Conservation (phyloP, 2,113 vertebrate species). For the Malurus cyaneus region DNA sequence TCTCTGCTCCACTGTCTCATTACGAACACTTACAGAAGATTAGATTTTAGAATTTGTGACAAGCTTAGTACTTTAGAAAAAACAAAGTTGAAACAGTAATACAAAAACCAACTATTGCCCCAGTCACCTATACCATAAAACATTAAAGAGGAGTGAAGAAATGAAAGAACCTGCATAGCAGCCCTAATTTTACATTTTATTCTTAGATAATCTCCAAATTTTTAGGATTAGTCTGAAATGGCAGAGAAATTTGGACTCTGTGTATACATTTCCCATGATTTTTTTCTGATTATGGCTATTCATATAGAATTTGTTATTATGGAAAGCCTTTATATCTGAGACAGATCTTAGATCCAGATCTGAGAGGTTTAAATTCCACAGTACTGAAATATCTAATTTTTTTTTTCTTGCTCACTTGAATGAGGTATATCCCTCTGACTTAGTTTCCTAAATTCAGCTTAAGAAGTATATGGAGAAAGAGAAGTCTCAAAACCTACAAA, state of each 20-base stretch:
- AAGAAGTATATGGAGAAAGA: neutral
- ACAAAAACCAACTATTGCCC: no score
- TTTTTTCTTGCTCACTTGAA: neutral
- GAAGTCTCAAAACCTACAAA: neutral
- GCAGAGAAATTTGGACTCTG: neutral
- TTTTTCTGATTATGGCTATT: neutral
- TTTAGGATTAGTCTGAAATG: neutral
- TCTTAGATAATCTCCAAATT: neutral
- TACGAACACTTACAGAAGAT: conserved; percentile 13
- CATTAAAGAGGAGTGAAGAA: neutral
- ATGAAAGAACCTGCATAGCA: neutral
- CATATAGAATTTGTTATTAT: neutral
- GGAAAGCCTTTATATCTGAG: neutral
- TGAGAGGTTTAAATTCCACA: neutral
- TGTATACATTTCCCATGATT: neutral
- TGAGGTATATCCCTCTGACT: neutral
- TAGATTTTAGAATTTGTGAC: neutral
- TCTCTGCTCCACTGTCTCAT: neutral
- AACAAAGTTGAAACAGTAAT: neutral
- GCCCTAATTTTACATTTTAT: neutral
- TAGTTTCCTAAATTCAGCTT: neutral
- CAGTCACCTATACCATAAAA: neutral
- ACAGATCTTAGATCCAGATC: neutral
- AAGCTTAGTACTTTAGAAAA: neutral
- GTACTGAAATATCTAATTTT: neutral